Percentiles rank a stretch among this genome's conserved stretches.
Conservation (phyloP, 2,797 vertebrate genomes). For the Sebastes aleutianus region DNA sequence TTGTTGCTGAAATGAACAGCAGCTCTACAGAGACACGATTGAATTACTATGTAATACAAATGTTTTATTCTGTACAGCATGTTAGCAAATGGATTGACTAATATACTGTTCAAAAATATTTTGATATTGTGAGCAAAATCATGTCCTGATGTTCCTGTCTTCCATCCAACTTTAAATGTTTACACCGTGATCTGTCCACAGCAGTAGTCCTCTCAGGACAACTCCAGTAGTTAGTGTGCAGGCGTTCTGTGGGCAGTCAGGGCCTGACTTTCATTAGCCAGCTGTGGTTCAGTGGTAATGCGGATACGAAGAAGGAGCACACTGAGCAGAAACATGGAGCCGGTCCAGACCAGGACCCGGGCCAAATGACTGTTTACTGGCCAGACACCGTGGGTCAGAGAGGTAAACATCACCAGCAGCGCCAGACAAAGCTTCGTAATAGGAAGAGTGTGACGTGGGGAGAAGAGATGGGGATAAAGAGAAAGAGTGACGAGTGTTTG, state of each 20-base stretch:
- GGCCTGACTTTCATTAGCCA: constrained; percentile 68
- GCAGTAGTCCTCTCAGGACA: constrained; percentile 25
- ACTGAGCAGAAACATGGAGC: constrained; percentile 50
- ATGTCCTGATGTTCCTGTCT: constrained; percentile 7
- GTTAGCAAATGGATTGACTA: background rate
- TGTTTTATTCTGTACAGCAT: background rate
- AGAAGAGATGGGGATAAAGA: background rate
- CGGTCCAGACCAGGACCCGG: constrained; percentile 24
- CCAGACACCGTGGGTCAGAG: constrained; percentile 52
- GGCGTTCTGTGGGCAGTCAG: constrained; percentile 31
- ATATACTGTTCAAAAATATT: background rate
- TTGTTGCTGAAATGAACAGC: background rate
- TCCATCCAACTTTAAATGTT: constrained; percentile 2
- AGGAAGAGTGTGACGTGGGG: constrained; percentile 1
- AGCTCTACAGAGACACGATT: background rate
- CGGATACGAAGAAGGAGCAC: constrained; percentile 35
- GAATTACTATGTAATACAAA: background rate
- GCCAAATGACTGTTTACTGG: constrained; percentile 61
- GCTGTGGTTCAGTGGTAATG: constrained; percentile 65
- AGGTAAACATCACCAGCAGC: constrained; percentile 55
- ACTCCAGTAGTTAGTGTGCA: constrained; percentile 38
- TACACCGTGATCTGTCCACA: constrained; percentile 5
- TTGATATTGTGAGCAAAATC: constrained; percentile 3
- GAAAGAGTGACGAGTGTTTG: constrained; percentile 5
- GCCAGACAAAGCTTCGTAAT: constrained; percentile 31